Conservation (phyloP, 2,797 vertebrate genomes). For the Semotilus atromaculatus region DNA sequence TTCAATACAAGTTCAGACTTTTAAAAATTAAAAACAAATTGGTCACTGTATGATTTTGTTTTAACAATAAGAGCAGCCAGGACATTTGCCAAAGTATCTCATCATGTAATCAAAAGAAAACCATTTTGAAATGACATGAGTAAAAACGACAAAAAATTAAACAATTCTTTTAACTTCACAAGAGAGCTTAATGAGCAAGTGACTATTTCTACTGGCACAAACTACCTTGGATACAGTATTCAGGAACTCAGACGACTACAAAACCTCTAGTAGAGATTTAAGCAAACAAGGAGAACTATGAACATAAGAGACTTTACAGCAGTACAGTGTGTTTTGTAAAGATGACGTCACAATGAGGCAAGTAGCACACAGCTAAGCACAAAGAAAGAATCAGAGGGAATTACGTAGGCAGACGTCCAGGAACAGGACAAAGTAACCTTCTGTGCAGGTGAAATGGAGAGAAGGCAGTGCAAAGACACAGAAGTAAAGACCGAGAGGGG, state of each 20-base stretch:
- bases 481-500: constrained; percentile 3
- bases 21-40: too few relatives aligned
- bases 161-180: not conserved
- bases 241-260: not conserved
- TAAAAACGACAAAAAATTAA: not conserved
- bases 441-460: constrained; percentile 59
- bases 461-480: not conserved
- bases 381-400: constrained; percentile 53
- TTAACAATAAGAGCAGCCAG: not conserved
- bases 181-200: not conserved
- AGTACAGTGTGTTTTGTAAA: constrained; percentile 5
- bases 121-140: not conserved
- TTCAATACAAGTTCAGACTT: too few relatives aligned
- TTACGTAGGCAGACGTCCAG: constrained; percentile 70
- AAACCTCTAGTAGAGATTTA: not conserved
- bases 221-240: not conserved
- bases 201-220: not conserved
- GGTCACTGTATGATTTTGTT: not conserved
- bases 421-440: constrained; percentile 71
- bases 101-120: not conserved
- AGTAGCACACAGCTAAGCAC: constrained; percentile 44
- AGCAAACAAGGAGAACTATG: constrained; percentile 21
- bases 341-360: constrained; percentile 6
- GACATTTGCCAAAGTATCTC: not conserved
- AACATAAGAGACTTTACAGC: constrained; percentile 25